Evolutionary conservation across 2,888 invertebrate species (phyloP).

Genomic region (Hirtodrosophila alboralis): DNA sequence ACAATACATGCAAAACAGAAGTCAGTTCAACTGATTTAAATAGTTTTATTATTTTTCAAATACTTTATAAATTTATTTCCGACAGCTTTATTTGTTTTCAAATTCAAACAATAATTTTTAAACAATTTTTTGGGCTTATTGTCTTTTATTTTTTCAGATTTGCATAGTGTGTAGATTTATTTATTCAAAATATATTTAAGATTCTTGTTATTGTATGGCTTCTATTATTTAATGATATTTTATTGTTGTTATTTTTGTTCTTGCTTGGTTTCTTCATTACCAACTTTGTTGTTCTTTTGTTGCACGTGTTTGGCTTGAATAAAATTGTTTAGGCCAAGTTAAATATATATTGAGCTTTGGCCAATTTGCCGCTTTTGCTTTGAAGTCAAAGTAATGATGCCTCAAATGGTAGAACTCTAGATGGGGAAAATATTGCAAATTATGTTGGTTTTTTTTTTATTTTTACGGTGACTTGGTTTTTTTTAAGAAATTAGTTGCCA

Average conservation of each 20-base stretch:
- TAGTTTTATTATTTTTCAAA: conserved; percentile 46
- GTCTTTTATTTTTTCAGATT: conserved; percentile 39
- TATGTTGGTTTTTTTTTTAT: conserved; percentile 4
- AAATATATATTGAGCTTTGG: conserved; percentile 42
- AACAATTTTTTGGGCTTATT: conserved; percentile 35
- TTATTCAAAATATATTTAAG: conserved; percentile 54
- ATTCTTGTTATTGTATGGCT: conserved; percentile 33
- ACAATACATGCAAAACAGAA: conserved; percentile 56
- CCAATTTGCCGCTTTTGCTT: conserved; percentile 37
- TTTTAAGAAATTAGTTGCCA: background rate
- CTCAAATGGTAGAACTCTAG: conserved; percentile 7
- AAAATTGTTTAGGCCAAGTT: conserved; percentile 36
- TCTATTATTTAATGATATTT: conserved; percentile 59
- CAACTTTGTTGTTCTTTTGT: conserved; percentile 34
- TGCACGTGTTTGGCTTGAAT: conserved; percentile 67
- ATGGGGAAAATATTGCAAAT: background rate
- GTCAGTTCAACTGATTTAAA: conserved; percentile 57
- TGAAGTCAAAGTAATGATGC: conserved; percentile 34
- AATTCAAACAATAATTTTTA: conserved; percentile 34
- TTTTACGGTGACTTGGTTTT: conserved; percentile 2
- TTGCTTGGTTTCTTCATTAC: conserved; percentile 35
- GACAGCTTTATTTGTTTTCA: conserved; percentile 46
- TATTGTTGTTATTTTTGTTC: conserved; percentile 57
- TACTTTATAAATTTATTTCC: conserved; percentile 43
- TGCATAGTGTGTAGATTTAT: conserved; percentile 48